Conservation (phyloP, 2,113 vertebrate genomes). For the Cichladusa arquata region DNA sequence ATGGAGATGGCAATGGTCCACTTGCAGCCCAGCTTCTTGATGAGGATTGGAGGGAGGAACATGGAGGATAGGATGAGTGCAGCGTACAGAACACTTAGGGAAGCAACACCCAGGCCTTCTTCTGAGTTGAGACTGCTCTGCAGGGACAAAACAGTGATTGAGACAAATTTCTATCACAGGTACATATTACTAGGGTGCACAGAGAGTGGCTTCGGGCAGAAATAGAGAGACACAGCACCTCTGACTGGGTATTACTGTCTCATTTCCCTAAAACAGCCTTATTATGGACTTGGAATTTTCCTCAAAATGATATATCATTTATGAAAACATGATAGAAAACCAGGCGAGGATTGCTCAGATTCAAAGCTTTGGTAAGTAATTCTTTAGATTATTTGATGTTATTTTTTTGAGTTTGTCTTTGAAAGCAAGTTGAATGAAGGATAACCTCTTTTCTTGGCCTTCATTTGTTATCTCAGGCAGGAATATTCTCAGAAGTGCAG, state of each 20-base stretch:
- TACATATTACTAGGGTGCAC: not conserved
- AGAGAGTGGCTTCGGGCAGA: not conserved
- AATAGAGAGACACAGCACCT: not conserved
- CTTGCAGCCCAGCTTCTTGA: slow-evolving; percentile 91
- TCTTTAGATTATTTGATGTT: not conserved
- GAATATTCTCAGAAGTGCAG: not conserved
- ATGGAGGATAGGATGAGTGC: slow-evolving; percentile 90
- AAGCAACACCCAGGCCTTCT: slow-evolving; percentile 87
- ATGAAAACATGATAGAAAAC: not conserved
- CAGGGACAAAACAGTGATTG: not conserved
- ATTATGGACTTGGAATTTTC: not conserved
- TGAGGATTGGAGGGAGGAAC: slow-evolving; percentile 90
- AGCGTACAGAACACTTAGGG: slow-evolving; percentile 88
- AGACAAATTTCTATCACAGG: not conserved
- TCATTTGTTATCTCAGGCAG: not conserved
- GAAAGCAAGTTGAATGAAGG: not conserved
- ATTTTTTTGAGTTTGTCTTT: not conserved
- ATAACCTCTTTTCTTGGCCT: not conserved
- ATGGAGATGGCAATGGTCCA: slow-evolving; percentile 90
- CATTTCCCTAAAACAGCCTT: not conserved
- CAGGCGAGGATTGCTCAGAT: not conserved
- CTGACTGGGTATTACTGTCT: not conserved
- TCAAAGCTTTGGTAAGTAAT: not conserved
- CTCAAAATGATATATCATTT: not conserved
- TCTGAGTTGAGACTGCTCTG: slow-evolving; percentile 93